Evolutionary conservation across 2,113 vertebrate species (phyloP).

Genomic region (Chunga burmeisteri): DNA sequence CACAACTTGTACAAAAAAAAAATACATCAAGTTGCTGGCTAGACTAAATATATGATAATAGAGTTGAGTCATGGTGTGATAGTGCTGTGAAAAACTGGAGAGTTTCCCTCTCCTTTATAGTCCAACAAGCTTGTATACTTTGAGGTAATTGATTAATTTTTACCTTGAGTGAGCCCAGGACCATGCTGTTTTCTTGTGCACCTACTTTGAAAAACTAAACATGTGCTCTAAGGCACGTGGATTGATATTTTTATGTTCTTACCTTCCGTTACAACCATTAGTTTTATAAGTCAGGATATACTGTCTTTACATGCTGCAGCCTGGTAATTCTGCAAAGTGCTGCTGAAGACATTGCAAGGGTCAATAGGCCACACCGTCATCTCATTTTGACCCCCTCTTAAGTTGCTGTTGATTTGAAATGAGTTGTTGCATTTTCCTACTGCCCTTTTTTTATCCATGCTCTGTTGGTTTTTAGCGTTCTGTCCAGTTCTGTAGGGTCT

Average conservation of each 20-base stretch:
- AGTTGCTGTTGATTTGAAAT: neutral
- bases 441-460: neutral
- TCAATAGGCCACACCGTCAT: neutral
- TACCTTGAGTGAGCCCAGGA: neutral
- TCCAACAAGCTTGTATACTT: neutral
- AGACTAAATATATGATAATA: neutral
- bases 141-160: neutral
- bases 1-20: neutral
- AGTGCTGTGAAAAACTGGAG: neutral
- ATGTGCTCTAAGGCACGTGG: fast-evolving
- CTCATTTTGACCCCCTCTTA: neutral
- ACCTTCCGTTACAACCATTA: neutral
- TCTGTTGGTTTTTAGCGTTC: neutral
- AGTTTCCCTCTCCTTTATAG: neutral
- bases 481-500: neutral
- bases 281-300: neutral
- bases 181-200: neutral
- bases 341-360: neutral
- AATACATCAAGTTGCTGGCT: neutral
- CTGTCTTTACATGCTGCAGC: neutral
- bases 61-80: neutral
- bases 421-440: neutral
- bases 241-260: neutral
- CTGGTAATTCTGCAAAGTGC: neutral
- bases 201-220: neutral